Percentiles rank a stretch among this genome's conserved stretches.
Evolutionary conservation across 1,140 invertebrate species (phyloP).

Genomic region (Macrocentrus cingulum): DNA sequence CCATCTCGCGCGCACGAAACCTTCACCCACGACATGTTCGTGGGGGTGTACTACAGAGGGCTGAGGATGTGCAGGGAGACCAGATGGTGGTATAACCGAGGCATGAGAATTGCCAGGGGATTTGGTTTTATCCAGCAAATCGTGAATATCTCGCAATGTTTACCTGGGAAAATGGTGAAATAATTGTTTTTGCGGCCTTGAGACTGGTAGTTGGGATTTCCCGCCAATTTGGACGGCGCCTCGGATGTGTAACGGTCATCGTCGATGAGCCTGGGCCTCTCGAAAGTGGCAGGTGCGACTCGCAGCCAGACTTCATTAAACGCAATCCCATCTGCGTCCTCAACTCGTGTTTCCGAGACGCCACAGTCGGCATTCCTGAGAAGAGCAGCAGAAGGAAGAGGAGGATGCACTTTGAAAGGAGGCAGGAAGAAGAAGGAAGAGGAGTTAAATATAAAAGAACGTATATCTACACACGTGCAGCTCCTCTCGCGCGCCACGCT

Average conservation of each 20-base stretch:
- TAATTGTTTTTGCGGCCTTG: too few species aligned
- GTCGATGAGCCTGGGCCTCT: constrained; percentile 29
- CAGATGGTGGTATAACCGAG: constrained; percentile 26
- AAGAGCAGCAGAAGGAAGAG: constrained; percentile 30
- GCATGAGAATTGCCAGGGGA: not conserved
- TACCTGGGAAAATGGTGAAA: too few species aligned
- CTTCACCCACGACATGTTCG: constrained; percentile 14
- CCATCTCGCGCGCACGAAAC: not conserved
- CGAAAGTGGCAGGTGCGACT: constrained; percentile 53
- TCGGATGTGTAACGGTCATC: constrained; percentile 48
- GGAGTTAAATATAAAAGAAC: constrained; percentile 1
- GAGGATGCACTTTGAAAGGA: constrained; percentile 31
- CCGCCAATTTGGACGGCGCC: constrained; percentile 33
- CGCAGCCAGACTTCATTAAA: constrained; percentile 56
- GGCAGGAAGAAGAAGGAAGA: constrained; percentile 13
- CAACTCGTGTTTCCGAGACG: constrained; percentile 47
- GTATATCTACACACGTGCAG: constrained; percentile 13
- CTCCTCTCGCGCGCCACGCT: not conserved
- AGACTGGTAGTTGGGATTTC: too few species aligned
- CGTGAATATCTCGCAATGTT: too few species aligned
- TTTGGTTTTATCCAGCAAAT: not conserved
- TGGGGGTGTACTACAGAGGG: constrained; percentile 20
- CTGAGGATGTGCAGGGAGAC: not conserved
- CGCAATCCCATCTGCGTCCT: constrained; percentile 55
- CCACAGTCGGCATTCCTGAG: constrained; percentile 32